Evolutionary conservation across 2,888 invertebrate genomes (phyloP).

Genomic region (Silvanus unidentatus): DNA sequence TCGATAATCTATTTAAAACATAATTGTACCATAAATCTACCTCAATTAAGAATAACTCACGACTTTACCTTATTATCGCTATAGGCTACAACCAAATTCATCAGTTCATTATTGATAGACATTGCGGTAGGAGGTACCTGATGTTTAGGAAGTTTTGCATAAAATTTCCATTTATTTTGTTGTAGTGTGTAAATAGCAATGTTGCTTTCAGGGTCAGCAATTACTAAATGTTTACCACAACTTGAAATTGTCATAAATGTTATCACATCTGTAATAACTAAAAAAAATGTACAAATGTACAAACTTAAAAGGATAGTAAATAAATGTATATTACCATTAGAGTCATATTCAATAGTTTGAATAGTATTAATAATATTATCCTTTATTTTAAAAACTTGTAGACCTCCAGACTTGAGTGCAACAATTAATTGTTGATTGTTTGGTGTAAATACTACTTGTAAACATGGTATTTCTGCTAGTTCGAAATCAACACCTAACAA

Average conservation of each 20-base stretch:
- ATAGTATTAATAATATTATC: conserved; percentile 26
- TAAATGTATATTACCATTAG: background rate
- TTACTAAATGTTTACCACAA: conserved; percentile 59
- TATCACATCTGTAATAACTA: conserved; percentile 55
- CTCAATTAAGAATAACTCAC: background rate
- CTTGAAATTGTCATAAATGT: conserved; percentile 50
- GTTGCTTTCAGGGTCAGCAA: conserved; percentile 59
- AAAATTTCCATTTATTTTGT: conserved; percentile 44
- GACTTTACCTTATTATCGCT: conserved; percentile 68
- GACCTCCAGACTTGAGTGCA: conserved; percentile 40
- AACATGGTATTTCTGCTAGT: conserved; percentile 22
- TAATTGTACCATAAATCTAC: background rate
- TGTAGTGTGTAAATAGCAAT: conserved; percentile 58
- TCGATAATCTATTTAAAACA: conserved; percentile 62
- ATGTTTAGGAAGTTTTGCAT: conserved; percentile 60
- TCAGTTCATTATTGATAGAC: conserved; percentile 55
- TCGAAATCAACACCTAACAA: conserved; percentile 38
- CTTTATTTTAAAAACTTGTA: conserved; percentile 45
- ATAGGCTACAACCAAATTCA: conserved; percentile 65
- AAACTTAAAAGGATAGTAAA: background rate
- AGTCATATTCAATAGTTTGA: conserved; percentile 40
- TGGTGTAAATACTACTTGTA: conserved; percentile 44
- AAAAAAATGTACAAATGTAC: conserved; percentile 9
- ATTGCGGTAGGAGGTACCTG: conserved; percentile 66
- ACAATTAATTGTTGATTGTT: conserved; percentile 45